phyloP scores from a whole-genome alignment of 2,888 invertebrate species.

The Platycheirus rosarum region DNA sequence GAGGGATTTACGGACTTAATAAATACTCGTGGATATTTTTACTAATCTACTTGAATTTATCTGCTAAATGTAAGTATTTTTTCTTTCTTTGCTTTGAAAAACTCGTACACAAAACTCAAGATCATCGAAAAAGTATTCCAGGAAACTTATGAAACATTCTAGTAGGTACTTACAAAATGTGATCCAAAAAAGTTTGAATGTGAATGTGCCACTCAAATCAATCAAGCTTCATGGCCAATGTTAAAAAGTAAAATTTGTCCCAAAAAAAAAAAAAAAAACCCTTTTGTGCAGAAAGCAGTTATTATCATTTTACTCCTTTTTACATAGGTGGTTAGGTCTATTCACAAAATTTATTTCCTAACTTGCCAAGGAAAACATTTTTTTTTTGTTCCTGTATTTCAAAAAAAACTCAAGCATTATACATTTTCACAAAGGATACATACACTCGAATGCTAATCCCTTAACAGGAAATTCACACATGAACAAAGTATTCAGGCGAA shows the following conservation, averaged over 20 bases:
- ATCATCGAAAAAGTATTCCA: too few species aligned
- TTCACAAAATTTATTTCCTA: slow-evolving; percentile 41
- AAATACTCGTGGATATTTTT: slow-evolving; percentile 83
- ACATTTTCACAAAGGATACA: slow-evolving; percentile 44
- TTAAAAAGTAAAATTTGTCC: too few species aligned
- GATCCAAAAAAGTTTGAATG: too few species aligned
- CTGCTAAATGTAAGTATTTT: slow-evolving; percentile 82
- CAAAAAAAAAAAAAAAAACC: too few species aligned
- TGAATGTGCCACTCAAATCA: too few species aligned
- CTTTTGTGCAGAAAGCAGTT: too few species aligned
- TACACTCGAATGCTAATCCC: slow-evolving; percentile 63
- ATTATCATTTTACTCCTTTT: slow-evolving; percentile 18
- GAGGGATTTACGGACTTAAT: slow-evolving; percentile 80
- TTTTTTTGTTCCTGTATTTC: background rate
- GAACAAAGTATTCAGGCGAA: slow-evolving; percentile 32
- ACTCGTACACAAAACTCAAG: too few species aligned
- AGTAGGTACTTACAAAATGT: too few species aligned
- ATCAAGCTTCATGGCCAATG: too few species aligned
- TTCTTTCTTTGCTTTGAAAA: background rate
- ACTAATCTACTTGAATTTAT: slow-evolving; percentile 83
- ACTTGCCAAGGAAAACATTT: slow-evolving; percentile 53
- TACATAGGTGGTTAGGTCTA: slow-evolving; percentile 7
- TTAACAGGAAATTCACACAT: slow-evolving; percentile 68
- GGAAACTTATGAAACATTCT: too few species aligned
- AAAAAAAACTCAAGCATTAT: slow-evolving; percentile 17